phyloP scores from a whole-genome alignment of 2,888 invertebrate species.

The Caenorhabditis sinica region DNA sequence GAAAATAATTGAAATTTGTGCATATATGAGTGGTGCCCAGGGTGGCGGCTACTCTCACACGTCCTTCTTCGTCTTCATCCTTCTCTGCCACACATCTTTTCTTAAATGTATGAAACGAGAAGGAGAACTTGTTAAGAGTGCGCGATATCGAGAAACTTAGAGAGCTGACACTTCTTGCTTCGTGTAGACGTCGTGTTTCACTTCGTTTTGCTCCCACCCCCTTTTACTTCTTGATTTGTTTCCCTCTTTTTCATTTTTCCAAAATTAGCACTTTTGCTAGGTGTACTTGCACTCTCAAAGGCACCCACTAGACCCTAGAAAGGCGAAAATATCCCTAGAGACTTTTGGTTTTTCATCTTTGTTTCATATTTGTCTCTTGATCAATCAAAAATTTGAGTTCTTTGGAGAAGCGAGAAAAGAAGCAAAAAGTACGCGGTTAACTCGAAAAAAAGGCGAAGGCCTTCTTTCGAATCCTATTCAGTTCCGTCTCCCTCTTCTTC shows the following conservation, averaged over 20 bases:
- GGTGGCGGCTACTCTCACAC: constrained; percentile 53
- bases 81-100: constrained; percentile 47
- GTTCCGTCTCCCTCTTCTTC: constrained; percentile 48
- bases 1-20: constrained; percentile 65
- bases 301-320: background rate
- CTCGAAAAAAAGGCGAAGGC: constrained; percentile 37
- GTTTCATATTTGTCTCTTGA: constrained; percentile 31
- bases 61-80: constrained; percentile 7
- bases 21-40: constrained; percentile 62
- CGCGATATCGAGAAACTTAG: constrained; percentile 52
- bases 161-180: constrained; percentile 51
- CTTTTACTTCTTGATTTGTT: constrained; percentile 61
- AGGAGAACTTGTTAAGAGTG: constrained; percentile 50
- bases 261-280: constrained; percentile 31
- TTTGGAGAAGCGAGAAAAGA: constrained; percentile 23
- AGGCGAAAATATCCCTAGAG: constrained; percentile 13
- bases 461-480: constrained; percentile 53
- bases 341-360: constrained; percentile 13
- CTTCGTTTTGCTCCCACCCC: constrained; percentile 54
- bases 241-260: constrained; percentile 35
- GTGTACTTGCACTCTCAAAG: constrained; percentile 23
- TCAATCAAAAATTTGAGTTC: constrained; percentile 42
- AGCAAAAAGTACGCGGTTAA: constrained; percentile 37
- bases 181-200: constrained; percentile 62
- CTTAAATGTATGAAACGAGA: constrained; percentile 63